Evolutionary conservation across 1,140 invertebrate genomes (phyloP).

Genomic region (Gonioctena quinquepunctata): DNA sequence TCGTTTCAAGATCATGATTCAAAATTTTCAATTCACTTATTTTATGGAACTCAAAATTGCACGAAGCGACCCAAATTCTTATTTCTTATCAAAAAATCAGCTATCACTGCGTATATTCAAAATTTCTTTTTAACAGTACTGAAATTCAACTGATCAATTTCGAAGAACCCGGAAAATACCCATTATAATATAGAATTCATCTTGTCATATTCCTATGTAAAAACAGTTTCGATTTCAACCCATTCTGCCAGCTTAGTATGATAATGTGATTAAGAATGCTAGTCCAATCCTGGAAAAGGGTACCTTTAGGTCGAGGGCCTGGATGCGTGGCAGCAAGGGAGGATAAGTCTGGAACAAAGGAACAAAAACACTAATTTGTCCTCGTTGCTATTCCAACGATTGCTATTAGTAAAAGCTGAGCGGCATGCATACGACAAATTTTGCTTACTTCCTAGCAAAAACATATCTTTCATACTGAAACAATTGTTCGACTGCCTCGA

Average conservation of each 20-base stretch:
- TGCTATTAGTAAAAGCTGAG: slow-evolving; percentile 34
- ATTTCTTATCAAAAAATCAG: too few species aligned
- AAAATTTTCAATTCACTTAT: too few species aligned
- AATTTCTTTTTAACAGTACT: too few species aligned
- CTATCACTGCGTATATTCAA: too few species aligned
- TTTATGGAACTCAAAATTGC: too few species aligned
- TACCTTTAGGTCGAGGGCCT: slow-evolving; percentile 51
- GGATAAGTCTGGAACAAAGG: slow-evolving; percentile 54
- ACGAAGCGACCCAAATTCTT: too few species aligned
- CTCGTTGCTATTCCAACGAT: slow-evolving; percentile 30
- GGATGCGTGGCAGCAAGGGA: slow-evolving; percentile 51
- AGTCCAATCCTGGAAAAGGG: slow-evolving; percentile 5
- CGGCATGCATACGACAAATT: slow-evolving; percentile 30
- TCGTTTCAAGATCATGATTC: too few species aligned
- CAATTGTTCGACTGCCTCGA: not conserved
- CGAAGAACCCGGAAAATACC: too few species aligned
- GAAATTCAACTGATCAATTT: too few species aligned
- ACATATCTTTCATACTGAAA: not conserved
- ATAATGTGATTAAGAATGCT: not conserved
- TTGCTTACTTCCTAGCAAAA: not conserved
- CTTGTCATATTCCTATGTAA: too few species aligned
- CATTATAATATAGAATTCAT: too few species aligned
- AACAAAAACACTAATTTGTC: slow-evolving; percentile 48
- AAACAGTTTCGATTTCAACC: too few species aligned
- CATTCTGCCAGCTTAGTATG: not conserved